Conservation (phyloP, 2,888 invertebrate species). For the Furcula furcula region DNA sequence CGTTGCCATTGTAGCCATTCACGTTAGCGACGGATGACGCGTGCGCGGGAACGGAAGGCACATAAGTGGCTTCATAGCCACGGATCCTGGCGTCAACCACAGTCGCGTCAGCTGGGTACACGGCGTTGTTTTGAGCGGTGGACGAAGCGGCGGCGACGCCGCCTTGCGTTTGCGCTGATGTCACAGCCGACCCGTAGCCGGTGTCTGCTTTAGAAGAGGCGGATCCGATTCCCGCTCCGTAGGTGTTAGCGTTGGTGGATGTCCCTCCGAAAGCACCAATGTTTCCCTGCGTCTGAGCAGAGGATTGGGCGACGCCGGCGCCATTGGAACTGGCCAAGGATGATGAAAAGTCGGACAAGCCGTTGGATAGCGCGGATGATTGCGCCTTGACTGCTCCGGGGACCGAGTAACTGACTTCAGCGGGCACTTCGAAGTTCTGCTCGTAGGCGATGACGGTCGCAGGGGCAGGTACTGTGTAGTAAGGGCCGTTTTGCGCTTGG, state of each 20-base stretch:
- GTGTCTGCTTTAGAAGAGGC: conserved; percentile 58
- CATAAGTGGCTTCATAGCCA: conserved; percentile 42
- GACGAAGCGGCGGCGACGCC: conserved; percentile 55
- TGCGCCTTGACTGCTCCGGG: conserved; percentile 45
- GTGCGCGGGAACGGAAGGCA: conserved; percentile 31
- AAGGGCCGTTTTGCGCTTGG: conserved; percentile 34
- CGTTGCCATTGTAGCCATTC: conserved; percentile 40
- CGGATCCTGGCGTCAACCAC: conserved; percentile 45
- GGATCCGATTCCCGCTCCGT: conserved; percentile 49
- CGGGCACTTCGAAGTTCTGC: conserved; percentile 49
- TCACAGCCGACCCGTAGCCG: conserved; percentile 42
- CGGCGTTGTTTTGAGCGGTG: conserved; percentile 38
- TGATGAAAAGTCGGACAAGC: conserved; percentile 43
- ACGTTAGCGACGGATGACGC: conserved; percentile 56
- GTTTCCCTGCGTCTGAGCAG: conserved; percentile 49
- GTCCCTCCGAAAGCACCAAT: conserved; percentile 45
- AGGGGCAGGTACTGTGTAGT: conserved; percentile 56
- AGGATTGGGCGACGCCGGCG: conserved; percentile 50
- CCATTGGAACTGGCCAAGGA: conserved; percentile 51
- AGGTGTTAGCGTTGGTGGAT: conserved; percentile 52
- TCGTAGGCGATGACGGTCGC: conserved; percentile 60
- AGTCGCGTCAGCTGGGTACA: conserved; percentile 26
- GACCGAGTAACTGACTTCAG: conserved; percentile 23
- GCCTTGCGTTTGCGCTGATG: conserved; percentile 50
- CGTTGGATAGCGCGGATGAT: conserved; percentile 50